Conservation (phyloP, 2,888 invertebrate species). For the Rhagonycha lutea region DNA sequence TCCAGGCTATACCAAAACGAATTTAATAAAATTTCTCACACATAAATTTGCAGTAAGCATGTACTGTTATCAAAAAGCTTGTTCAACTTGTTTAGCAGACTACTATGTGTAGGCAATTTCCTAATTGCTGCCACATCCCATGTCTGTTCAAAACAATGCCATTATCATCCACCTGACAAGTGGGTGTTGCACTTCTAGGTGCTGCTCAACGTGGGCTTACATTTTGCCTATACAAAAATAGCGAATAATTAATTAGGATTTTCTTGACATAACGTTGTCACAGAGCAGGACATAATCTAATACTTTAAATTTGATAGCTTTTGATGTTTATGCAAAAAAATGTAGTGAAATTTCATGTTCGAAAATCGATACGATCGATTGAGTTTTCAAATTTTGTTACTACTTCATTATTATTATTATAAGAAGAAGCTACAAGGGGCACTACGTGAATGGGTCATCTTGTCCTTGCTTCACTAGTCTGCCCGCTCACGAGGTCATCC, state of each 20-base stretch:
- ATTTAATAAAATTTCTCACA: conserved; percentile 16
- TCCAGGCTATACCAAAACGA: neutral
- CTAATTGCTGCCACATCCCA: conserved; percentile 18
- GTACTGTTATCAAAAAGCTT: conserved; percentile 20
- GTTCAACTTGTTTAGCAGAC: conserved; percentile 16
- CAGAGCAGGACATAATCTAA: neutral
- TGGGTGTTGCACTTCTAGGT: conserved; percentile 13
- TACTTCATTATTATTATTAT: conserved; percentile 1
- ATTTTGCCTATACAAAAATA: conserved; percentile 13
- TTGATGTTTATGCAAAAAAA: neutral
- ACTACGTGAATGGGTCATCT: conserved; percentile 30
- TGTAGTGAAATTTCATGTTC: neutral
- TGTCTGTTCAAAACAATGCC: conserved; percentile 13
- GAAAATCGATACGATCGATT: neutral
- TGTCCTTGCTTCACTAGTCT: conserved; percentile 36
- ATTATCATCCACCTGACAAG: conserved; percentile 12
- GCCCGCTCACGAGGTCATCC: conserved; percentile 38
- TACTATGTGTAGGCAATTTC: conserved; percentile 15
- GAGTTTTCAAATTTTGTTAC: neutral
- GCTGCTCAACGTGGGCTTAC: conserved; percentile 15
- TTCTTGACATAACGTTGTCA: neutral
- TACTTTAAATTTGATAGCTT: neutral
- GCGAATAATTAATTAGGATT: conserved; percentile 16
- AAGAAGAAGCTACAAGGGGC: conserved; percentile 20
- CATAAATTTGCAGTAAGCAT: conserved; percentile 10